Evolutionary conservation across 2,113 vertebrate species (phyloP).

Genomic region (Pygoscelis antarcticus): DNA sequence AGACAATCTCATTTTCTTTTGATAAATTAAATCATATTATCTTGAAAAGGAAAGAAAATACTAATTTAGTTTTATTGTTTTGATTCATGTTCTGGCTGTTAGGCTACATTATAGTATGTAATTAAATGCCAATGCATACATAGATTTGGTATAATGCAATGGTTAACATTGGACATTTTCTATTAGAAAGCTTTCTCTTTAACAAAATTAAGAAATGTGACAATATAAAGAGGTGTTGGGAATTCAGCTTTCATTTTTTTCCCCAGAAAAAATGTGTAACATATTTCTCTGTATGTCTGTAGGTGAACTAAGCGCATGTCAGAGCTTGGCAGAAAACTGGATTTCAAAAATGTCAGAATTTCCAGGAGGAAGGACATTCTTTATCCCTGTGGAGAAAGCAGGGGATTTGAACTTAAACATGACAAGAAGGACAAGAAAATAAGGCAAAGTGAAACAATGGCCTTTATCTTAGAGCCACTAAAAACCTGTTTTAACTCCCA

Average conservation of each 20-base stretch:
- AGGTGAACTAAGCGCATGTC: not conserved
- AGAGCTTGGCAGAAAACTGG: not conserved
- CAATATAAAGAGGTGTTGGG: not conserved
- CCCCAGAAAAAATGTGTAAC: not conserved
- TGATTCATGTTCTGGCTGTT: not conserved
- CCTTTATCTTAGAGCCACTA: not conserved
- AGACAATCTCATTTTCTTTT: not conserved
- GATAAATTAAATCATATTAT: not conserved
- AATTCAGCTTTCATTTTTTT: not conserved
- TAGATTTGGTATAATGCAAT: not conserved
- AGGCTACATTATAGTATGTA: not conserved
- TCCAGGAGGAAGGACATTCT: not conserved
- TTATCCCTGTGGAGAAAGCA: not conserved
- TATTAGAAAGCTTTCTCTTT: not conserved
- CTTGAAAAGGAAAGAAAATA: not conserved
- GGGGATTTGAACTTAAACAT: not conserved
- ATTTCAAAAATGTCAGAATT: not conserved
- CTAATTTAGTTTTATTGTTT: not conserved
- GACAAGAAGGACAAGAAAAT: not conserved
- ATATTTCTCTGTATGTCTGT: not conserved
- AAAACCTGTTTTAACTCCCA: not conserved
- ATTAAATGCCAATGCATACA: not conserved
- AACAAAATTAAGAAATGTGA: not conserved
- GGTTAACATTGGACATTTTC: not conserved
- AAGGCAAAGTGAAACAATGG: not conserved